Evolutionary conservation across 1,140 invertebrate species (phyloP).

Genomic region (Calosoma granatense): DNA sequence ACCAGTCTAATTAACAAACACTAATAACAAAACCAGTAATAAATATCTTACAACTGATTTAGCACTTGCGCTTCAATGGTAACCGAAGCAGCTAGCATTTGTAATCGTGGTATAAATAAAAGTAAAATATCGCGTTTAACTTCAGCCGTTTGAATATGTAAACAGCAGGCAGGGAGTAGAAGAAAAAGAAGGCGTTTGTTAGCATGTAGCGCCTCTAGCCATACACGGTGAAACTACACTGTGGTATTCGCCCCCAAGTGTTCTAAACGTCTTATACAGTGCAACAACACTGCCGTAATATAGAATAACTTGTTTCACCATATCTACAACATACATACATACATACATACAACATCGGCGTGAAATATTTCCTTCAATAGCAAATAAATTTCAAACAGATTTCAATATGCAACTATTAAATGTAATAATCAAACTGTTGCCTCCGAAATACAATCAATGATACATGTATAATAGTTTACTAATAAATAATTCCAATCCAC

Average conservation of each 20-base stretch:
- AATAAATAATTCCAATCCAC: too few relatives aligned
- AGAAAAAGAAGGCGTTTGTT: not conserved
- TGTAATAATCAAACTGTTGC: too few relatives aligned
- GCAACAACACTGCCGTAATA: not conserved
- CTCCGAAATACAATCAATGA: too few relatives aligned
- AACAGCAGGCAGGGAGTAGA: not conserved
- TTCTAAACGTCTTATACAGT: not conserved
- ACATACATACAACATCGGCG: not conserved
- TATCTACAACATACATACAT: not conserved
- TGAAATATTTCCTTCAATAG: too few relatives aligned
- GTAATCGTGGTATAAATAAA: not conserved
- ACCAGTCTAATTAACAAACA: not conserved
- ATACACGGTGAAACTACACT: not conserved
- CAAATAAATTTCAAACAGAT: too few relatives aligned
- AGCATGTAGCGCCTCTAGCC: not conserved
- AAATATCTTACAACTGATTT: not conserved
- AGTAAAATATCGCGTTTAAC: not conserved
- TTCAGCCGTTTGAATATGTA: not conserved
- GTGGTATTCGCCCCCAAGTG: not conserved
- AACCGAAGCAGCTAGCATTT: not conserved
- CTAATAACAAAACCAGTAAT: not conserved
- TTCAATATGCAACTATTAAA: too few relatives aligned
- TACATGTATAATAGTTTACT: too few relatives aligned
- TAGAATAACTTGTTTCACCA: not conserved
- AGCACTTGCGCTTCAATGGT: not conserved